A percentile compares a stretch with the other conserved stretches of the same genome.
phyloP scores from a whole-genome alignment of 1,140 invertebrate genomes.

The Notospermus geniculatus region DNA sequence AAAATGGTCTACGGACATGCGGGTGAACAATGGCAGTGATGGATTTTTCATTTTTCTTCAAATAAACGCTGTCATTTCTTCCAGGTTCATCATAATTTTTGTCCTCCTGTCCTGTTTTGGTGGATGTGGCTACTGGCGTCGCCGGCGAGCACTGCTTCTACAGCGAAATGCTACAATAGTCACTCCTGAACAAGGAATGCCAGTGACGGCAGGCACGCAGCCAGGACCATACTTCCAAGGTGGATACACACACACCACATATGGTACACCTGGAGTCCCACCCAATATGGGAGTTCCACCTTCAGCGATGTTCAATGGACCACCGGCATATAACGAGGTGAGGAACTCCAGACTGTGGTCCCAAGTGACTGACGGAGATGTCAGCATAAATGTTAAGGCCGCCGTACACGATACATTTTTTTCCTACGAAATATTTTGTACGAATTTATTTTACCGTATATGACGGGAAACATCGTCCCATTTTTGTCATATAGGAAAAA shows the following conservation, averaged over 20 bases:
- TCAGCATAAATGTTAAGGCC: too few relatives aligned
- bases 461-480: too few relatives aligned
- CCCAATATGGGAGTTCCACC: slow-evolving; percentile 20
- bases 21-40: too few relatives aligned
- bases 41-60: slow-evolving; percentile 7
- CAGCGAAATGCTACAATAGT: background rate
- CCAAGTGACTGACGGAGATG: too few relatives aligned
- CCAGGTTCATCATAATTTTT: slow-evolving; percentile 42
- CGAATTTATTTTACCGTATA: too few relatives aligned
- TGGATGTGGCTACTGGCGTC: slow-evolving; percentile 43
- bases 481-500: too few relatives aligned
- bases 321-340: slow-evolving; percentile 79
- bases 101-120: slow-evolving; percentile 45
- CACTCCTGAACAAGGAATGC: slow-evolving; percentile 59
- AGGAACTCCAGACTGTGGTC: too few relatives aligned
- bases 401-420: too few relatives aligned
- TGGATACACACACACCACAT: slow-evolving; percentile 10
- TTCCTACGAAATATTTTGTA: too few relatives aligned
- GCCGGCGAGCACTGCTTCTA: slow-evolving; percentile 27
- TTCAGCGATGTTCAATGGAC: slow-evolving; percentile 51
- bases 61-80: slow-evolving; percentile 7
- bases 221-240: background rate
- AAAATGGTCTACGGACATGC: too few relatives aligned
- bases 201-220: slow-evolving; percentile 60
- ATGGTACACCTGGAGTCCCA: slow-evolving; percentile 14